phyloP scores from a whole-genome alignment of 2,888 invertebrate genomes.

The Diploptera punctata region DNA sequence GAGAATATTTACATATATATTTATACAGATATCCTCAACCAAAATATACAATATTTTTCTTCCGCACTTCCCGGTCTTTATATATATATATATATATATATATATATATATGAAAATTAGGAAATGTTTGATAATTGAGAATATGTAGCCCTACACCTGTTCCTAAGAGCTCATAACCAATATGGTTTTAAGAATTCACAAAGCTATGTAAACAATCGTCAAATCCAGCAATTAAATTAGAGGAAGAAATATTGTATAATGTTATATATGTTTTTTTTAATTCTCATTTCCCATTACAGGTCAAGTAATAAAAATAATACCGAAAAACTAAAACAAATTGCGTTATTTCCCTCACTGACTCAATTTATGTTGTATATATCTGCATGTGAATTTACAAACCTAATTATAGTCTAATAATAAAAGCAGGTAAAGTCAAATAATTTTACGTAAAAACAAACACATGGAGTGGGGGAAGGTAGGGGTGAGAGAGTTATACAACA shows the following conservation, averaged over 20 bases:
- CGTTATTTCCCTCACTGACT: background rate
- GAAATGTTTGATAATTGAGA: too few species aligned
- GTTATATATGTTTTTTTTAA: background rate
- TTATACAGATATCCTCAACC: too few species aligned
- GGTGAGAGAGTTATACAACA: background rate
- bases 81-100: too few species aligned
- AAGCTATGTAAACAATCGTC: background rate
- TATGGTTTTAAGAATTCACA: too few species aligned
- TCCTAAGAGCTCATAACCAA: too few species aligned
- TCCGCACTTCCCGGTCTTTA: too few species aligned
- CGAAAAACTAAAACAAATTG: background rate
- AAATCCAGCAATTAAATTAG: background rate
- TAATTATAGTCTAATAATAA: slow-evolving; percentile 5
- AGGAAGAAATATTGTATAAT: background rate
- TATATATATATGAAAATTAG: too few species aligned
- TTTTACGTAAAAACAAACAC: slow-evolving; percentile 13
- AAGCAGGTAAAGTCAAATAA: slow-evolving; percentile 12
- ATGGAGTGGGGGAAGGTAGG: background rate
- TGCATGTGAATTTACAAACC: background rate
- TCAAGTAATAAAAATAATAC: slow-evolving; percentile 1
- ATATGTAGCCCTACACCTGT: too few species aligned
- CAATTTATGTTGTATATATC: slow-evolving; percentile 7
- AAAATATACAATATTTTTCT: too few species aligned
- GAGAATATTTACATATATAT: too few species aligned
- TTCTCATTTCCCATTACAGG: background rate